phyloP scores from a whole-genome alignment of 2,797 vertebrate genomes.

The Sebastes umbrosus region DNA sequence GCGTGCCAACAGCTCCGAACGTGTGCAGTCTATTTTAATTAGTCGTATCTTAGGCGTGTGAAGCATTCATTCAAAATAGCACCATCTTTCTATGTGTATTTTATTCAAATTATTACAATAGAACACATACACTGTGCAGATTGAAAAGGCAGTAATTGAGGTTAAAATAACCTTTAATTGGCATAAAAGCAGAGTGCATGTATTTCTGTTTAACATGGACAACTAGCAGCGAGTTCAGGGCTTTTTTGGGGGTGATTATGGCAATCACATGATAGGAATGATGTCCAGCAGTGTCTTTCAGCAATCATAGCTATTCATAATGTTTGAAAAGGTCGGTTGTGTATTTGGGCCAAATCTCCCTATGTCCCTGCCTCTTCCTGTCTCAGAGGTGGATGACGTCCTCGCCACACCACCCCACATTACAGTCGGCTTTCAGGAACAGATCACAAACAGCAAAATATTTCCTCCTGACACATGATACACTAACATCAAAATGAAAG shows the following conservation, averaged over 20 bases:
- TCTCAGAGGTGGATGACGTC: background rate
- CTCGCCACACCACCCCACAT: background rate
- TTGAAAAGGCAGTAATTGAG: background rate
- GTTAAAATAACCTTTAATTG: background rate
- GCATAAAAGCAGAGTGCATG: background rate
- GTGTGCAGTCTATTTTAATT: slow-evolving; percentile 6
- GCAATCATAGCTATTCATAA: background rate
- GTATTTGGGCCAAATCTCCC: background rate
- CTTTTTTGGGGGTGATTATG: background rate
- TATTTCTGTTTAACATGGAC: background rate
- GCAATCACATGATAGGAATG: background rate
- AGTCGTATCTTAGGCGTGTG: background rate
- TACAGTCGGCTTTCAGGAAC: background rate
- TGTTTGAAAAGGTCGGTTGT: background rate
- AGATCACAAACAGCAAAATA: background rate
- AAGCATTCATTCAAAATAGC: background rate
- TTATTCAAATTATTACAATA: background rate
- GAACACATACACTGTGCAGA: background rate
- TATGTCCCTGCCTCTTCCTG: background rate
- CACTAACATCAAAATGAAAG: background rate
- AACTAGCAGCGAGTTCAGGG: background rate
- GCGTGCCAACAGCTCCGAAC: background rate
- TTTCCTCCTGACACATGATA: background rate
- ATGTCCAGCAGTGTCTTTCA: background rate
- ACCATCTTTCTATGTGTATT: background rate